Conservation (phyloP, 2,888 invertebrate species). For the Aspidiotus rigidus region DNA sequence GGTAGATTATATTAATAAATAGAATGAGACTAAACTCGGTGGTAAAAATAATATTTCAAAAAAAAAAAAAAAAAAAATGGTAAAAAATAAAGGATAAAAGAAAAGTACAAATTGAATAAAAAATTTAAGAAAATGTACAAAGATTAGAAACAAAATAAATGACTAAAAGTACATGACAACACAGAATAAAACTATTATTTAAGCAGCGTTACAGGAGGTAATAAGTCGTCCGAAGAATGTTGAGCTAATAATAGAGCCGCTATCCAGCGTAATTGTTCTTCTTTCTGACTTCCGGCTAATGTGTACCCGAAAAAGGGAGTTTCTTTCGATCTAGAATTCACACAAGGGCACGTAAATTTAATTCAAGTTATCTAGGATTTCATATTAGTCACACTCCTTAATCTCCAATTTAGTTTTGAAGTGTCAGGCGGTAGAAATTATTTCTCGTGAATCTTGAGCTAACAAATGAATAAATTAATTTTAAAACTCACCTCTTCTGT, state of each 20-base stretch:
- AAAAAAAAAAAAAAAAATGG: constrained; percentile 4
- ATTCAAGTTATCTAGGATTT: too few relatives aligned
- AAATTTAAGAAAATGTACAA: constrained; percentile 20
- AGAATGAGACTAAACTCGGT: constrained; percentile 12
- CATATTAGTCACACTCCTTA: too few relatives aligned
- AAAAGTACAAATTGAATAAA: constrained; percentile 15
- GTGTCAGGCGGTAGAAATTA: too few relatives aligned
- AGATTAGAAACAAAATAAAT: not conserved
- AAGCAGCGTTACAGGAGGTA: constrained; percentile 35
- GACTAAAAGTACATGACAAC: not conserved
- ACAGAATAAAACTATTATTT: constrained; percentile 15
- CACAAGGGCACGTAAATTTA: too few relatives aligned
- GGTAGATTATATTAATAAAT: not conserved
- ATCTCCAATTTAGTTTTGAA: too few relatives aligned
- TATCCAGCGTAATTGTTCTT: constrained; percentile 69
- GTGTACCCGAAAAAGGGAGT: constrained; percentile 72
- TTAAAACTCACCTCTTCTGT: constrained; percentile 47
- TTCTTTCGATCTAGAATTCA: constrained; percentile 55
- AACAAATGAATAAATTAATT: not conserved
- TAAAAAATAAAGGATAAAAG: constrained; percentile 7
- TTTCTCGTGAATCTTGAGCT: too few relatives aligned
- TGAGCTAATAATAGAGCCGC: constrained; percentile 67
- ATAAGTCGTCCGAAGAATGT: constrained; percentile 45
- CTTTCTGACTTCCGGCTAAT: constrained; percentile 63
- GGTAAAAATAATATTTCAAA: constrained; percentile 1